Base-by-base conservation (phyloP, 2,888 invertebrate genomes). In the Ormyrus pomaceus region DNA sequence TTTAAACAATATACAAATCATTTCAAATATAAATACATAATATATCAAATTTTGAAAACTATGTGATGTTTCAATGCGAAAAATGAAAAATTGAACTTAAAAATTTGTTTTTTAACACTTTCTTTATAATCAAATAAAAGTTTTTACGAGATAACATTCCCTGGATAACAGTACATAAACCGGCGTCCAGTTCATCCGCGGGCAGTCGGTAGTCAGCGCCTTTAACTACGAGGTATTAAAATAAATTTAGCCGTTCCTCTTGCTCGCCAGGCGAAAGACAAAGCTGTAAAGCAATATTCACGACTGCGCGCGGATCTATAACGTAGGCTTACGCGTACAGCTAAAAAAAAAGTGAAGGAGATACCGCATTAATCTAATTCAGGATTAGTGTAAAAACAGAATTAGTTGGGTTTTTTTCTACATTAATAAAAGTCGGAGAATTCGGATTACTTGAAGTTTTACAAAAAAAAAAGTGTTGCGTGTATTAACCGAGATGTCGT, bases 201-300 rank as follows among this genome's bases (percentile, higher is more conserved):
- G 68, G 68, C 53, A 34, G 56, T 45, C 65, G 34, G 74, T 46
- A 66, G 74, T 66, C 68, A 61, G 53, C 55, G 61, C 53, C 74
- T 74, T 74, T 61, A 65, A 55, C 46, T 58, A 51, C 48, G 48
- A 69, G 69, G 48, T 61, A 76, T 76, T 76, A 65, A 77, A 64
- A 77, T 77, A 77, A 62, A 77, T 77, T 77, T 77, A 77, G 77
- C 64, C 58, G 59, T 53, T 53, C 48, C 61, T 45, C 72, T 9
- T 4, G 34, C 9, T 51, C 62, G 34, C 48, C 70, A 34, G 65
- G 56, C 45, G 13, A 34, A 45, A 77, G 50, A 77, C 70, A 77
- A 77, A 77, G 77, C 58, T n/a, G 70, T 77, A 77, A 71, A 77
- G 56, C 48, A 71, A 64, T 70, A 77, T 64, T 77, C 70, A 64